Evolutionary conservation across 2,113 vertebrate genomes (phyloP).

Genomic region (Lagopus leucura): DNA sequence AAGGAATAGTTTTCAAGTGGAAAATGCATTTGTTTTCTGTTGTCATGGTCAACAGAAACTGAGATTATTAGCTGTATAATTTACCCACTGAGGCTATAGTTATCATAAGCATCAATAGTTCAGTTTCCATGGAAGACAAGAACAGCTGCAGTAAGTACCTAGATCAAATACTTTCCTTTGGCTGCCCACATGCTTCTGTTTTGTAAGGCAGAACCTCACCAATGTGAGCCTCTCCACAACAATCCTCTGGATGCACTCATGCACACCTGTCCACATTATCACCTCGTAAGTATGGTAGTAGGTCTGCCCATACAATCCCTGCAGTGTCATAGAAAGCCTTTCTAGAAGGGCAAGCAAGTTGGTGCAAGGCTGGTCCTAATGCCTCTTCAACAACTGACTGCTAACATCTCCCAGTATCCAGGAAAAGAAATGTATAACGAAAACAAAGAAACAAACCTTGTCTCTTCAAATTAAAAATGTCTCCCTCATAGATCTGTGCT

Average conservation of each 20-base stretch:
- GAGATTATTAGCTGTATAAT: neutral
- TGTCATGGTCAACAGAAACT: neutral
- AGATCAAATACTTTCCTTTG: neutral
- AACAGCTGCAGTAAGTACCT: neutral
- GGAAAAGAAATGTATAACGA: neutral
- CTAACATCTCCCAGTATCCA: neutral
- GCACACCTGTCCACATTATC: rapidly evolving
- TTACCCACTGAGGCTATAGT: neutral
- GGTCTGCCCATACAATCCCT: neutral
- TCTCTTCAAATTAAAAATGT: neutral
- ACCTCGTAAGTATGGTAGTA: rapidly evolving
- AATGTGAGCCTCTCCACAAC: neutral
- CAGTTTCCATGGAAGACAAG: neutral
- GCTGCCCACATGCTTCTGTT: neutral
- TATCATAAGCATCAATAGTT: neutral
- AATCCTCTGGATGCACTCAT: neutral
- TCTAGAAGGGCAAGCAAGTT: neutral
- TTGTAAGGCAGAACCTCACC: neutral
- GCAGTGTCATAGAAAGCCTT: neutral
- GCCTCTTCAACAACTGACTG: neutral
- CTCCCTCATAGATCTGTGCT: neutral
- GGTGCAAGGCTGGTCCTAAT: neutral
- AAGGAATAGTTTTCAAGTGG: neutral
- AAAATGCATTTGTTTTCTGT: neutral
- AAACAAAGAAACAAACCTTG: neutral